phyloP scores from a whole-genome alignment of 1,140 invertebrate species.

The Drosophila lowei region DNA sequence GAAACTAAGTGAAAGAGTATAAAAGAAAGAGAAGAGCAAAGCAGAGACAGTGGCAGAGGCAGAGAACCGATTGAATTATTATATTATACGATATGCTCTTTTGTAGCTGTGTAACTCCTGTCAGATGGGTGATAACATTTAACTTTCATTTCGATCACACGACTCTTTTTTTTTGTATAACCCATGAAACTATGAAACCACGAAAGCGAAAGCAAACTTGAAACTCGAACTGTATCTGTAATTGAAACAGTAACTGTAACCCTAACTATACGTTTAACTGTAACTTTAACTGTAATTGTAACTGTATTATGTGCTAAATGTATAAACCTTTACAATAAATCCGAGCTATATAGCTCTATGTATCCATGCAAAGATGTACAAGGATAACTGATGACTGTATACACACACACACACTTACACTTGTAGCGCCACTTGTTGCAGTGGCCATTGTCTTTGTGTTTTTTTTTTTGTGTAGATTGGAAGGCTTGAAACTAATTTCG shows the following conservation, averaged over 20 bases:
- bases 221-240: slow-evolving; percentile 33
- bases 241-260: slow-evolving; percentile 38
- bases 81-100: slow-evolving; percentile 35
- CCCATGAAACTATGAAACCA: slow-evolving; percentile 19
- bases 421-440: no score
- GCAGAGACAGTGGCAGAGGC: slow-evolving; percentile 1
- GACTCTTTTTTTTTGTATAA: slow-evolving; percentile 62
- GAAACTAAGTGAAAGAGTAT: slow-evolving; percentile 34
- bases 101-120: slow-evolving; percentile 80
- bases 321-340: slow-evolving; percentile 53
- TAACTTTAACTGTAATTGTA: slow-evolving; percentile 41
- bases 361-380: no score
- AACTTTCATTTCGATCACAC: slow-evolving; percentile 62
- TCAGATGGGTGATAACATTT: slow-evolving; percentile 82
- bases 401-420: no score
- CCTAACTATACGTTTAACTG: slow-evolving; percentile 43
- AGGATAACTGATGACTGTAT: slow-evolving; percentile 18
- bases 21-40: slow-evolving; percentile 23
- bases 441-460: no score
- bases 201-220: slow-evolving; percentile 2
- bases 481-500: no score
- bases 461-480: no score
- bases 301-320: slow-evolving; percentile 62
- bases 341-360: slow-evolving; percentile 29
- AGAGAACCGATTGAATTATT: slow-evolving; percentile 18